Conservation (phyloP, 2,888 invertebrate species). For the Chloroclystis v-ata region DNA sequence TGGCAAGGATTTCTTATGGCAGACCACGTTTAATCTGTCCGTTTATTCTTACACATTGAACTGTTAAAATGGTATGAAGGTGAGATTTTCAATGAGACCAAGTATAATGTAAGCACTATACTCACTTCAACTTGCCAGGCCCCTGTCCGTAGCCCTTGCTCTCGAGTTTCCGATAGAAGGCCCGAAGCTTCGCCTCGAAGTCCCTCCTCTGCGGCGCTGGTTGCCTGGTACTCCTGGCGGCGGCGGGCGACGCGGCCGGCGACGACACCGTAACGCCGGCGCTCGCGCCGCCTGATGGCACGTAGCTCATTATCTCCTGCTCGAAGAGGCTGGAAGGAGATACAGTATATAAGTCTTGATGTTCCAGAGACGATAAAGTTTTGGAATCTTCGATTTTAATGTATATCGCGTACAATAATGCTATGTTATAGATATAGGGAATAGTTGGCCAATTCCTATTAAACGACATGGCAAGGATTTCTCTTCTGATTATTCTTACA, state of each 20-base stretch:
- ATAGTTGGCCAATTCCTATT: too few relatives aligned
- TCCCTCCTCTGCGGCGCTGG: conserved; percentile 95
- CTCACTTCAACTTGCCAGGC: conserved; percentile 96
- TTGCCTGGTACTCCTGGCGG: conserved; percentile 87
- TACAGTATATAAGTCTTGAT: neutral
- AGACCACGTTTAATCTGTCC: too few relatives aligned
- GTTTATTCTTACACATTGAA: neutral
- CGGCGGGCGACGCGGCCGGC: conserved; percentile 88
- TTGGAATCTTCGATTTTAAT: too few relatives aligned
- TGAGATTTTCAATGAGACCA: too few relatives aligned
- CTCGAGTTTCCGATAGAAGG: conserved; percentile 96
- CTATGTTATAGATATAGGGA: too few relatives aligned
- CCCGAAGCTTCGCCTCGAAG: conserved; percentile 95
- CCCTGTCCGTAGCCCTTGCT: conserved; percentile 98
- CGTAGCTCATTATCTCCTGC: conserved; percentile 98
- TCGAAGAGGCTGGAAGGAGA: conserved; percentile 89
- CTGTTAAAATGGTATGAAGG: too few relatives aligned
- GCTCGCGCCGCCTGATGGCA: conserved; percentile 82
- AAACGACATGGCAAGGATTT: too few relatives aligned
- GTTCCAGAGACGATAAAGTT: neutral
- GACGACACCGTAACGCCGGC: conserved; percentile 77
- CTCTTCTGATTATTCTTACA: too few relatives aligned
- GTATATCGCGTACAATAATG: too few relatives aligned
- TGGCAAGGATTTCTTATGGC: too few relatives aligned
- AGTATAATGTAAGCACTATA: too few relatives aligned